Base-by-base conservation (phyloP, 2,888 invertebrate genomes). In the Operophtera brumata region DNA sequence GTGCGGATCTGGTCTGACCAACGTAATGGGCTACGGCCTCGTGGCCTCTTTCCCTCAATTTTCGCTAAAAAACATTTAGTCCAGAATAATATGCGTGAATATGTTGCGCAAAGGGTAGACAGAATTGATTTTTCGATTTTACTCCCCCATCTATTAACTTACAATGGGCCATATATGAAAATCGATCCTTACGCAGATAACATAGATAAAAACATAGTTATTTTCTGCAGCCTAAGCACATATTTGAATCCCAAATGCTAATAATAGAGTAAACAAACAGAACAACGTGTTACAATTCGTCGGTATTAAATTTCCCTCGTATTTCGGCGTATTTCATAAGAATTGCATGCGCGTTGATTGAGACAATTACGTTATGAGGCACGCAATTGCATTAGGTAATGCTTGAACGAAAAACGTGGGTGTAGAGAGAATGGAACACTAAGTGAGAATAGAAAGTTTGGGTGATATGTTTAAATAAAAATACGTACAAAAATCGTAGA, bases 311-410 rank as follows among this genome's bases (percentile, higher is more conserved):
- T 36, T 42, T 47, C 40, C 47, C 14, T 40, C 25, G 45, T 47
- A 56, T 56, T 51, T 56, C 51, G 44, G 43, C 47, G 59, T 62
- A 65, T 73, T 68, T 62, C 64, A 59, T 64, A 78, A 73, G 74
- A 75, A 75, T 80, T 77, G 78, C 78, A 51, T 44, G 75, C 74
- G 72, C 72, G 73, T 79, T 82, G 86, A 88, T 86, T 81, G 81
- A 73, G 71, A 70, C 74, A 83, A 84, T 84, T 81, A 86, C 75
- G 77, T 79, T 83, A 77, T 77, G 78, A 81, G 82, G 73, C 80
- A 84, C 73, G 82, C 78, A 78, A 82, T 86, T 80, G 85, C 82
- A 86, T 87, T 86, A 84, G 83, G 77, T 82, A 80, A 83, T 83
- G 79, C 75, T 77, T 71, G 62, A 73, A 64, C 67, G 65, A 74